A percentile compares a stretch with the other conserved stretches of the same genome.
phyloP scores from a whole-genome alignment of 2,888 invertebrate genomes.

The Stenchaetothrips biformis region DNA sequence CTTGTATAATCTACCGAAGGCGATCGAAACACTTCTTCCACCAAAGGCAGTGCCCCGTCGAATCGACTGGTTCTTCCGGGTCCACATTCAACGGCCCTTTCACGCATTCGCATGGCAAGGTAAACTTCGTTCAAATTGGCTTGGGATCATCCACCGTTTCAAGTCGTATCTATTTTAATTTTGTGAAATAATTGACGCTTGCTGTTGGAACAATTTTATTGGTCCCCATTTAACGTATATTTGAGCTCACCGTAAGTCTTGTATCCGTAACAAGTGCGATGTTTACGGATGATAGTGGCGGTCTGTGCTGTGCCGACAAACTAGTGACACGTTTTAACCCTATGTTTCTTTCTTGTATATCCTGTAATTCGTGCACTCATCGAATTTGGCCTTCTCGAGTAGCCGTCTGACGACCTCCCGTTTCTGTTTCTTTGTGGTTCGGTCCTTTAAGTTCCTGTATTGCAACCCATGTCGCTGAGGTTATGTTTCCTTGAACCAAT shows the following conservation, averaged over 20 bases:
- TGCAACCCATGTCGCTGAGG: no score
- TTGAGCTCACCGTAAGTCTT: background rate
- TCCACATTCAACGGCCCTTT: conserved; percentile 6
- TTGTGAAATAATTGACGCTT: background rate
- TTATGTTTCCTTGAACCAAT: no score
- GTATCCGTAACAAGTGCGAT: background rate
- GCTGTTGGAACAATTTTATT: background rate
- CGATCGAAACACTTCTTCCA: background rate
- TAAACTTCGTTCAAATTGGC: background rate
- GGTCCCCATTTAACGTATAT: background rate
- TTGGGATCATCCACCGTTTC: background rate
- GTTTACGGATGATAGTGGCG: conserved; percentile 15
- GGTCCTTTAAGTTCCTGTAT: no score
- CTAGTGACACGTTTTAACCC: conserved; percentile 16
- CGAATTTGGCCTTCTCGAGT: no score
- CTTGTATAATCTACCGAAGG: background rate
- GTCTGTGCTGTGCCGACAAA: background rate
- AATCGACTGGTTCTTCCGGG: background rate
- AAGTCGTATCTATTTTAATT: background rate
- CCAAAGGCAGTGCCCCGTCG: background rate
- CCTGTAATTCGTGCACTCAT: no score
- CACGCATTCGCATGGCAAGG: conserved; percentile 16
- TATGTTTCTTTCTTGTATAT: no score
- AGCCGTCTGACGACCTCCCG: no score
- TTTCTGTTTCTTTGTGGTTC: no score